Percentiles rank a stretch among this genome's conserved stretches.
These are phyloP conservation scores for Habropoda laboriosa DNA, from an alignment of 1,140 invertebrate species.

Conservation along the genomic window DNA sequence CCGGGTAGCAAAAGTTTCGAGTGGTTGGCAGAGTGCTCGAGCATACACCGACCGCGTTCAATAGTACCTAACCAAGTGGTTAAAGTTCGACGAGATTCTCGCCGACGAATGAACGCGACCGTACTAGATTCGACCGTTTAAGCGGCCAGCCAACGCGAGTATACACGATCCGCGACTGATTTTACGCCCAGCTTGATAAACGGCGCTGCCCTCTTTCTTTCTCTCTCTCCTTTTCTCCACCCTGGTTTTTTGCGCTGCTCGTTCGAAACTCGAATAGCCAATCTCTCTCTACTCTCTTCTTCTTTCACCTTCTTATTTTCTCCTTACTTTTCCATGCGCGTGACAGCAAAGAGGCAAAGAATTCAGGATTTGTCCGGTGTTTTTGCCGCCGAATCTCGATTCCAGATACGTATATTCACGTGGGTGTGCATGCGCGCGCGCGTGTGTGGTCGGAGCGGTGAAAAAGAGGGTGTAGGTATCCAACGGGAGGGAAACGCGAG, in stretches of 20 bases:
- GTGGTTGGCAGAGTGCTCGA: constrained; percentile 24
- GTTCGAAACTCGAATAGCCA: background rate
- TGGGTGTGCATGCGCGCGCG: too few relatives aligned
- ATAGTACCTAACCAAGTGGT: constrained; percentile 51
- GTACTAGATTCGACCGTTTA: constrained; percentile 25
- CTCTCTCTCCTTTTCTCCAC: background rate
- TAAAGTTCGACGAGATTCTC: constrained; percentile 26
- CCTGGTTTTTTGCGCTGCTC: background rate
- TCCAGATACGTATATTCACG: constrained; percentile 34
- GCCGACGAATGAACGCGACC: constrained; percentile 33
- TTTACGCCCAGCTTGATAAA: background rate
- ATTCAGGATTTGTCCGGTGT: background rate
- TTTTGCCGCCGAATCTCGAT: constrained; percentile 7
- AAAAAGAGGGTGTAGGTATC: constrained; percentile 49
- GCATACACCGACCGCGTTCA: constrained; percentile 26
- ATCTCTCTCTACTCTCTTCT: too few relatives aligned
- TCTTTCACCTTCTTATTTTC: too few relatives aligned
- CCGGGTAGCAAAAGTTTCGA: constrained; percentile 38
- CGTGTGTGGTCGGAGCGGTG: constrained; percentile 21
- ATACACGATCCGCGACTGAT: background rate
- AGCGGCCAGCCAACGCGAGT: background rate
- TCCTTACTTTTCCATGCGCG: background rate
- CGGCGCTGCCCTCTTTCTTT: background rate
- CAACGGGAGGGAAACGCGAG: constrained; percentile 46
- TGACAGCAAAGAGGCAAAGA: background rate